Conservation (phyloP, 2,797 vertebrate species). For the Helostoma temminkii region DNA sequence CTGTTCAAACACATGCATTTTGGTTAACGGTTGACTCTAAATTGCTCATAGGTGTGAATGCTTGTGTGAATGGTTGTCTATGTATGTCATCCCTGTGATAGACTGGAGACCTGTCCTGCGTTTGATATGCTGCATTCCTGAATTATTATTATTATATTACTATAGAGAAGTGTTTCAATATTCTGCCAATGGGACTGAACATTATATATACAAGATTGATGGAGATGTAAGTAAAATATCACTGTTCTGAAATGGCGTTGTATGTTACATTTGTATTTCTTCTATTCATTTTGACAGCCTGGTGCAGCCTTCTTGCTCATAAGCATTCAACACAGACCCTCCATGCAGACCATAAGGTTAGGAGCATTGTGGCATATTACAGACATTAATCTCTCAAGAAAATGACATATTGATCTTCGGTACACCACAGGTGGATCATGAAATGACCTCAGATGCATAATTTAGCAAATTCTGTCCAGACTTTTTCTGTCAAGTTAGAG, state of each 20-base stretch:
- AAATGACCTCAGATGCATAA: slow-evolving; percentile 61
- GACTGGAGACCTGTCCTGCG: too few species aligned
- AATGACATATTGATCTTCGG: slow-evolving; percentile 77
- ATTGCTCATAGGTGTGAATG: too few species aligned
- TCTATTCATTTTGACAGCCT: neutral
- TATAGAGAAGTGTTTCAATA: neutral
- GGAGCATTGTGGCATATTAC: slow-evolving; percentile 49
- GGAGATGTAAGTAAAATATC: neutral
- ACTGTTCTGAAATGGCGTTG: neutral
- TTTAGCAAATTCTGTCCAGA: slow-evolving; percentile 39
- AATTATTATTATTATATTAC: neutral
- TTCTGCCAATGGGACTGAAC: neutral
- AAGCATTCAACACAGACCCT: slow-evolving; percentile 40
- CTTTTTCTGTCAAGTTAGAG: neutral
- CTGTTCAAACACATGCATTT: too few species aligned
- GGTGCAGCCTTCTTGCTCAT: slow-evolving; percentile 24
- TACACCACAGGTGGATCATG: slow-evolving; percentile 55
- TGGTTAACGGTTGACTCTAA: too few species aligned
- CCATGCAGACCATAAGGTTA: slow-evolving; percentile 30
- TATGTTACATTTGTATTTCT: slow-evolving; percentile 4
- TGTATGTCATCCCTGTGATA: too few species aligned
- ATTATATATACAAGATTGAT: neutral
- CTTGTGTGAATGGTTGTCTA: too few species aligned
- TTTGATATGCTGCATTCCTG: neutral
- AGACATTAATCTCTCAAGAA: slow-evolving; percentile 70